Conservation (phyloP, 2,888 invertebrate species). For the Rosalia funebris region DNA sequence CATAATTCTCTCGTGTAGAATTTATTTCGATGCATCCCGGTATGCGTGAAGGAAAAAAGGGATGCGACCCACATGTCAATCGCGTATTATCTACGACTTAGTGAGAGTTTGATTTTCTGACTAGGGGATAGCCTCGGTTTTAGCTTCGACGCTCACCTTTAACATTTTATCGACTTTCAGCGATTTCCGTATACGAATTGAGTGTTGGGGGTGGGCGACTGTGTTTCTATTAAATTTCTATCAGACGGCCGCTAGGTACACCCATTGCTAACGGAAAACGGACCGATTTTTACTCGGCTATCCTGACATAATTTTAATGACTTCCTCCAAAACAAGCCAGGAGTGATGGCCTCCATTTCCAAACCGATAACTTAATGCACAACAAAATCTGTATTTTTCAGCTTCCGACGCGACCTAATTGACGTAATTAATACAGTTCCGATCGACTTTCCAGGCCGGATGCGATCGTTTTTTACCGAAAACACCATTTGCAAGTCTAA, state of each 20-base stretch:
- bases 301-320: constrained; percentile 43
- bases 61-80: constrained; percentile 1
- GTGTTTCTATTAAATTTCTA: constrained; percentile 50
- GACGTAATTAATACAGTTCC: constrained; percentile 21
- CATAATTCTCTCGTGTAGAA: too few species aligned
- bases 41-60: too few species aligned
- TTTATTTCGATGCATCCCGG: too few species aligned
- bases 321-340: constrained; percentile 30
- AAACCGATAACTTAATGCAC: constrained; percentile 4
- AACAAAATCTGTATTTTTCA: constrained; percentile 8
- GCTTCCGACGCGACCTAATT: constrained; percentile 11
- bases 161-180: constrained; percentile 52
- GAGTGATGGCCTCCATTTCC: not conserved
- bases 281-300: constrained; percentile 39
- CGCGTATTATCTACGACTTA: constrained; percentile 7
- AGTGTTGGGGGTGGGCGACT: constrained; percentile 45
- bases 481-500: not conserved
- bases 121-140: constrained; percentile 9
- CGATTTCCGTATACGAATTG: constrained; percentile 48
- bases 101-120: constrained; percentile 14
- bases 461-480: constrained; percentile 2
- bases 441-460: not conserved
- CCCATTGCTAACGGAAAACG: constrained; percentile 43
- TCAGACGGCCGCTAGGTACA: constrained; percentile 45
- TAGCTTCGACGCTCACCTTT: constrained; percentile 46